Evolutionary conservation across 2,888 invertebrate species (phyloP).

Genomic region (Geotrupes spiniger): DNA sequence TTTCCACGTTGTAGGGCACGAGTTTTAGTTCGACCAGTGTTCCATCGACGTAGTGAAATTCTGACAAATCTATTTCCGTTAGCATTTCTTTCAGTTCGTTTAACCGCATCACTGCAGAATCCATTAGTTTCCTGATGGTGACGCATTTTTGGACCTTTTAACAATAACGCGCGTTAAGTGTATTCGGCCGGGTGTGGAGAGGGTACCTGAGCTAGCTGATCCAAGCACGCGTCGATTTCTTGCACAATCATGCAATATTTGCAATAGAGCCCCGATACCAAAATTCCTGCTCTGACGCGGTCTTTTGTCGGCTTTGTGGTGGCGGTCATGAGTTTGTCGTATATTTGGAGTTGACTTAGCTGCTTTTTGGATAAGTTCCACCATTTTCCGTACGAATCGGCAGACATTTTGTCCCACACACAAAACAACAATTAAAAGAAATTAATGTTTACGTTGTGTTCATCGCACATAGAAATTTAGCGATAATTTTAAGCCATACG

Average conservation of each 20-base stretch:
- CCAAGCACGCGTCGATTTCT: slow-evolving; percentile 58
- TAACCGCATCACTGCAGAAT: slow-evolving; percentile 56
- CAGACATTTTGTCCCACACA: slow-evolving; percentile 44
- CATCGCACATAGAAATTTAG: no score
- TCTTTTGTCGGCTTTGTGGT: slow-evolving; percentile 44
- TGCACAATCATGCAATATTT: slow-evolving; percentile 57
- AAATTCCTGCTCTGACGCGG: slow-evolving; percentile 52
- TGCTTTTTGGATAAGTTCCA: slow-evolving; percentile 52
- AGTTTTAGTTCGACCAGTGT: slow-evolving; percentile 66
- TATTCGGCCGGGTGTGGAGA: not conserved
- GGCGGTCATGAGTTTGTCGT: slow-evolving; percentile 43
- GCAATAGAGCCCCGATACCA: slow-evolving; percentile 54
- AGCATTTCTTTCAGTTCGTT: slow-evolving; percentile 59
- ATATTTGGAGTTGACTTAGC: slow-evolving; percentile 44
- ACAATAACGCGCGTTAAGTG: not conserved
- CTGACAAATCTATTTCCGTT: slow-evolving; percentile 57
- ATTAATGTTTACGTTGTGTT: no score
- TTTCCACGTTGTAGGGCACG: slow-evolving; percentile 64
- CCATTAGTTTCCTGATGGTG: slow-evolving; percentile 57
- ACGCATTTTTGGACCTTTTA: slow-evolving; percentile 58
- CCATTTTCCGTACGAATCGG: slow-evolving; percentile 52
- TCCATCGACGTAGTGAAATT: slow-evolving; percentile 72
- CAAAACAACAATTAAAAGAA: no score
- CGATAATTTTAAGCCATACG: no score
- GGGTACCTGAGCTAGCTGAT: slow-evolving; percentile 57